Percentiles rank a stretch among this genome's conserved stretches.
These are phyloP conservation scores for Gymnobelideus leadbeateri DNA, from an alignment of 2,113 vertebrate genomes.

Conservation along the genomic window DNA sequence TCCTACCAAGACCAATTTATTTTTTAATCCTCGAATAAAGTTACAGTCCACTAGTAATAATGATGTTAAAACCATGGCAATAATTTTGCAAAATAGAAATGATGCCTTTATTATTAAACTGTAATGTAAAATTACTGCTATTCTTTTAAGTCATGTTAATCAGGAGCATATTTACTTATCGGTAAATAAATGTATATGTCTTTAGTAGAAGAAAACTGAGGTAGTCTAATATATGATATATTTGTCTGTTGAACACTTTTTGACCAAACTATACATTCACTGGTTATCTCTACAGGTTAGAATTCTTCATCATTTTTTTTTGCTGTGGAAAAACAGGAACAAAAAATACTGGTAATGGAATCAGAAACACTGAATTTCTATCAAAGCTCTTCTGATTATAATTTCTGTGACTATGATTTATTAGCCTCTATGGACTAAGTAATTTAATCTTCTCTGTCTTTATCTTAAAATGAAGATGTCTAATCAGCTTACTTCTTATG, in stretches of 20 bases:
- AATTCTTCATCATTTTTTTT: not conserved
- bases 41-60: slow-evolving; percentile 38
- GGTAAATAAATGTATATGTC: not conserved
- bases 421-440: not conserved
- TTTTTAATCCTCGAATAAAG: slow-evolving; percentile 64
- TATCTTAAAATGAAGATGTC: not conserved
- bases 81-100: not conserved
- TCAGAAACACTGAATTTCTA: not conserved
- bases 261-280: slow-evolving; percentile 5
- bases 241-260: not conserved
- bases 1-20: slow-evolving; percentile 36
- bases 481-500: not conserved
- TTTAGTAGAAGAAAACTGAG: not conserved
- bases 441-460: not conserved
- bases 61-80: not conserved
- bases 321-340: not conserved
- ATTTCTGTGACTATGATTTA: not conserved
- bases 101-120: not conserved
- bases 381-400: not conserved
- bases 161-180: not conserved
- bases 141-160: not conserved
- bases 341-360: not conserved
- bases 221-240: no score
- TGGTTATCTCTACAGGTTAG: not conserved
- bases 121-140: not conserved